Percentiles rank a stretch among this genome's conserved stretches.
phyloP scores from a whole-genome alignment of 1,140 invertebrate genomes.

The Bombus ignitus region DNA sequence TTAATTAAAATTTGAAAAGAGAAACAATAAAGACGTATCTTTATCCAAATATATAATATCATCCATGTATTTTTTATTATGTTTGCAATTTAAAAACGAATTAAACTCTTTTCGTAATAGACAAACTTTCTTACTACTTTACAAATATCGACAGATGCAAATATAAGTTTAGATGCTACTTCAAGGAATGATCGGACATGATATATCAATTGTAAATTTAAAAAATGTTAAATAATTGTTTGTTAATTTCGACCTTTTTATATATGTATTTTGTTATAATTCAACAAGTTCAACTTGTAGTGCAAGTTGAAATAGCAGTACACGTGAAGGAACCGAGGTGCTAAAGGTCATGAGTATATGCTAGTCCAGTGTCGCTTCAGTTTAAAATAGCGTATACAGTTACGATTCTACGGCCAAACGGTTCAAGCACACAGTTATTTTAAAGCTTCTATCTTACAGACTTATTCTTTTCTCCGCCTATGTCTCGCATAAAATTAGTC shows the following conservation, averaged over 20 bases:
- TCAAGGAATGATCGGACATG: neutral
- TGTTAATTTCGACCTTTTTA: neutral
- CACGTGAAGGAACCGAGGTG: neutral
- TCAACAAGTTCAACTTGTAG: neutral
- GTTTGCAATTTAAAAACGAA: no score
- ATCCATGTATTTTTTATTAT: no score
- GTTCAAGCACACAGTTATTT: neutral
- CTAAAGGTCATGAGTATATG: neutral
- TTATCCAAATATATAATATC: no score
- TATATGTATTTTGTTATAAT: neutral
- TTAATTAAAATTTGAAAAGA: no score
- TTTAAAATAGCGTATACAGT: neutral
- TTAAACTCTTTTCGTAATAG: no score
- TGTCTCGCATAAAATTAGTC: neutral
- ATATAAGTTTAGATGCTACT: no score
- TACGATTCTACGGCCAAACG: neutral
- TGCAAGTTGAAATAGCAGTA: neutral
- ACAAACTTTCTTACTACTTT: neutral
- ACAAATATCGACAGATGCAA: neutral
- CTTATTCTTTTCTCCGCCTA: neutral
- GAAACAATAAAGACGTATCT: no score
- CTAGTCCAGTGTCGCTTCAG: neutral
- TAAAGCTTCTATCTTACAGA: neutral
- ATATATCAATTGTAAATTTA: neutral
- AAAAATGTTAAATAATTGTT: neutral